Conservation (phyloP, 2,888 invertebrate species). For the Noctua comes region DNA sequence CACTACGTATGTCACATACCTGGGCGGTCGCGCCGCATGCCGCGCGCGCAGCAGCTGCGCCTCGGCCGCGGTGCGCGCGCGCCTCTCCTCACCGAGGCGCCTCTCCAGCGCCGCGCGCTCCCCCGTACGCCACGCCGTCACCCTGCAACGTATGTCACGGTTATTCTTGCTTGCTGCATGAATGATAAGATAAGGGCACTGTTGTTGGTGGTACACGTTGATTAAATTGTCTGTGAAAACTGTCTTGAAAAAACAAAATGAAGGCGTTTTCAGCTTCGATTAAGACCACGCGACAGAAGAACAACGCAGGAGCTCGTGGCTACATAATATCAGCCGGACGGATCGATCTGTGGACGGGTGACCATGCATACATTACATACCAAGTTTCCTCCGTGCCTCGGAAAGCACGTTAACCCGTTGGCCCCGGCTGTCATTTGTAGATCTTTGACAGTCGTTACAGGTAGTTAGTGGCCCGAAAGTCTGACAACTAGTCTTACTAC, state of each 20-base stretch:
- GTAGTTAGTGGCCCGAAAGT: no score
- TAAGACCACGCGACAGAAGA: background rate
- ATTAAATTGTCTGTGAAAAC: background rate
- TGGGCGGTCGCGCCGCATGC: no score
- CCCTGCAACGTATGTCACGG: constrained; percentile 53
- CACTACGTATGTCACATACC: no score
- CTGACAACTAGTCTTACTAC: no score
- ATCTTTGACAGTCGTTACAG: no score
- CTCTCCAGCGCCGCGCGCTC: constrained; percentile 95
- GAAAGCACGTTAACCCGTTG: no score
- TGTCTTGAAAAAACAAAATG: background rate
- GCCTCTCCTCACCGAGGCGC: constrained; percentile 95
- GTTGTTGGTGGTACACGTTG: background rate
- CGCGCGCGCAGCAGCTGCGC: no score
- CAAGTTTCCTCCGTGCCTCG: no score
- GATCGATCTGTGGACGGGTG: background rate
- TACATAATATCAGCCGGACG: background rate
- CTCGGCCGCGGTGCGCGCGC: constrained; percentile 91
- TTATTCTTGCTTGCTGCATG: background rate
- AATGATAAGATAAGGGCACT: background rate
- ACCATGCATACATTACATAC: no score
- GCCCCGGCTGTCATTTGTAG: no score
- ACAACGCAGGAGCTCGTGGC: background rate
- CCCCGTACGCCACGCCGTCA: constrained; percentile 91
- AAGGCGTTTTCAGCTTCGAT: background rate